Percentiles rank a stretch among this genome's conserved stretches.
phyloP scores from a whole-genome alignment of 2,888 invertebrate species.

The Drosophila meridionalis region DNA sequence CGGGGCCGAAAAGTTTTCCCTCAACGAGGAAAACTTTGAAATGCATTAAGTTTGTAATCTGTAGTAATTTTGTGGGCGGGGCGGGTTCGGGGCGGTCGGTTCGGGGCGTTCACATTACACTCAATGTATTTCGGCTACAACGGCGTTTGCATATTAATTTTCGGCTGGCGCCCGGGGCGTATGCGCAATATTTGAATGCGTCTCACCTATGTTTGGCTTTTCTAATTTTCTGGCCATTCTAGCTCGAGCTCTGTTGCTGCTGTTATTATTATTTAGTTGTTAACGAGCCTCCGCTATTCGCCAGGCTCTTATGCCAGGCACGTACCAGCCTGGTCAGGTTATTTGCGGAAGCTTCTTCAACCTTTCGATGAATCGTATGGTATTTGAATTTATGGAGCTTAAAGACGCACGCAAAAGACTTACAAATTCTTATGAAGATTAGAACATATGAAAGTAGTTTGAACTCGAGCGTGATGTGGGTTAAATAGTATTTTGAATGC shows the following conservation, averaged over 20 bases:
- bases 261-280: conserved; percentile 53
- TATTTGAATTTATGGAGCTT: conserved; percentile 11
- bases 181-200: conserved; percentile 52
- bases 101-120: conserved; percentile 46
- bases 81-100: too few relatives aligned
- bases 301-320: conserved; percentile 45
- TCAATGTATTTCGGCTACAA: conserved; percentile 56
- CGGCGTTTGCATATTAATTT: conserved; percentile 74
- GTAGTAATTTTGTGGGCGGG: conserved; percentile 40
- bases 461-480: neutral
- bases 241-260: conserved; percentile 1
- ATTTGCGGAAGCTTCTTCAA: conserved; percentile 30
- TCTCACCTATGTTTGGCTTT: conserved; percentile 37
- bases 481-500: neutral
- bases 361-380: conserved; percentile 23
- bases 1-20: conserved; percentile 44
- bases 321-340: conserved; percentile 37
- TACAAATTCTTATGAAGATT: conserved; percentile 1
- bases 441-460: neutral
- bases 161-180: conserved; percentile 28
- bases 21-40: conserved; percentile 57
- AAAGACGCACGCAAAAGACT: neutral
- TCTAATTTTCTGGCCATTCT: conserved; percentile 31
- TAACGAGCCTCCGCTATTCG: conserved; percentile 46
- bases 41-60: conserved; percentile 76